Conservation (phyloP, 37 sponge, comb jelly and placozoan species). For the Aphrocallistes beatrix region DNA sequence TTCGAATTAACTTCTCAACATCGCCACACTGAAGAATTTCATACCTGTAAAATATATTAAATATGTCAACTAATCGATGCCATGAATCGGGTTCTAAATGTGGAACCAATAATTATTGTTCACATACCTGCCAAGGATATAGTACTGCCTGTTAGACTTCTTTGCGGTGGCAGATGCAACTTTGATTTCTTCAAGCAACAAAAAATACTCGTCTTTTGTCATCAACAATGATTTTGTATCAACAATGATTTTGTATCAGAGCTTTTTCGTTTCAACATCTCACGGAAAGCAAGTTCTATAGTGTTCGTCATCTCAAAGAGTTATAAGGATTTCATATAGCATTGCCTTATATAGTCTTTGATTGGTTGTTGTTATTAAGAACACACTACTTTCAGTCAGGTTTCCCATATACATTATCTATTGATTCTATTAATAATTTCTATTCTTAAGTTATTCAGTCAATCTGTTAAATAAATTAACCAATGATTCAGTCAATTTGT, state of each 20-base stretch:
- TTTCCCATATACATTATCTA: no score
- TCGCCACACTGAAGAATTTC: constrained; percentile 17
- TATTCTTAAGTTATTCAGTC: no score
- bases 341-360: constrained; percentile 10
- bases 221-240: constrained; percentile 20
- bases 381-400: no score
- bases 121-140: constrained; percentile 17
- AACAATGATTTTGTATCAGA: neutral
- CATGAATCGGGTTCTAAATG: constrained; percentile 16
- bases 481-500: no score
- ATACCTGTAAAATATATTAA: constrained; percentile 8
- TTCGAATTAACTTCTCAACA: constrained; percentile 17
- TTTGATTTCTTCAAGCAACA: constrained; percentile 14
- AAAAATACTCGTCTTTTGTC: constrained; percentile 18
- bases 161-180: constrained; percentile 8
- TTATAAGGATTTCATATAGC: constrained; percentile 11
- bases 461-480: no score
- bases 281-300: constrained; percentile 1
- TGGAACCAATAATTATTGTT: constrained; percentile 15
- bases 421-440: no score
- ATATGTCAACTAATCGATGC: constrained; percentile 15
- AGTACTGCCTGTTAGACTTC: constrained; percentile 14
- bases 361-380: no score
- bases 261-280: constrained; percentile 18
- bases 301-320: constrained; percentile 10